phyloP scores from a whole-genome alignment of 2,113 vertebrate genomes.

The Caretta caretta region DNA sequence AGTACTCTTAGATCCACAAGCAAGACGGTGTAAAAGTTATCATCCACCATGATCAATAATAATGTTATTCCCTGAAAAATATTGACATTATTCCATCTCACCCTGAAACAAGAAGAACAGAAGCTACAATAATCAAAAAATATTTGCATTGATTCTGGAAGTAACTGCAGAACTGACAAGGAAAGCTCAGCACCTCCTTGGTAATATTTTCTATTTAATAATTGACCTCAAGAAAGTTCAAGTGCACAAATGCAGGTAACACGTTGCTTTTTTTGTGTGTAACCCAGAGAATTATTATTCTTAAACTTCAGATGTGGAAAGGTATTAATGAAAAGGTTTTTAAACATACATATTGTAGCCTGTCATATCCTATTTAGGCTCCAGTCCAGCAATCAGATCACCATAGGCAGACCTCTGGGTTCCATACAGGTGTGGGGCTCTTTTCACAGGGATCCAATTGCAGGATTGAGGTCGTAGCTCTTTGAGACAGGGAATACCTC shows the following conservation, averaged over 20 bases:
- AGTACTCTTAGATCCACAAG: not conserved
- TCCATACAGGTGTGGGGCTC: not conserved
- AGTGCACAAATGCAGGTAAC: not conserved
- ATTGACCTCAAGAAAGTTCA: not conserved
- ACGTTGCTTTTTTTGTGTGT: not conserved
- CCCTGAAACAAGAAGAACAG: not conserved
- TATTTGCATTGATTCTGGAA: not conserved
- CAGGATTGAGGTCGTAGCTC: not conserved
- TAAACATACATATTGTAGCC: not conserved
- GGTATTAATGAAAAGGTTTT: not conserved
- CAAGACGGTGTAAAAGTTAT: not conserved
- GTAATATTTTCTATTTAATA: not conserved
- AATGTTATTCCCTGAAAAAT: not conserved
- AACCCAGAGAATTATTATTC: not conserved
- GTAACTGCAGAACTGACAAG: not conserved
- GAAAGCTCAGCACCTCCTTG: not conserved
- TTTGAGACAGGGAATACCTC: fast-evolving
- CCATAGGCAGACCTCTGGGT: not conserved
- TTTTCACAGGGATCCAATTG: not conserved
- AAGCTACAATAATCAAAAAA: not conserved
- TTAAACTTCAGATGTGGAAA: not conserved
- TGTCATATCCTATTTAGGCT: not conserved
- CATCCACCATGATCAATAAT: not conserved
- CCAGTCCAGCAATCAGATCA: fast-evolving
- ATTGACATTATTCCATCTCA: not conserved